Conservation (phyloP, 2,888 invertebrate species). For the Acanthosoma haemorrhoidale region DNA sequence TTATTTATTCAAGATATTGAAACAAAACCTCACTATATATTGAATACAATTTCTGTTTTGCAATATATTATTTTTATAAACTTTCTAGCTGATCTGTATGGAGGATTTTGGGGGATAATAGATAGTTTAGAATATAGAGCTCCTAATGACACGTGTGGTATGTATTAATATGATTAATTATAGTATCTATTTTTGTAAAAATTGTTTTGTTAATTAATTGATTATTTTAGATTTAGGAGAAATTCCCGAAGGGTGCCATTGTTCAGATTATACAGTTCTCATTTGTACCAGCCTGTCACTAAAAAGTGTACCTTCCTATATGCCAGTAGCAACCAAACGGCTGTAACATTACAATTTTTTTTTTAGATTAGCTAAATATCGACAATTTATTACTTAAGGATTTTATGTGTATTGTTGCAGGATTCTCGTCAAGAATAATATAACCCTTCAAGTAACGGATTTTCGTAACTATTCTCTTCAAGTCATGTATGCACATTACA, state of each 20-base stretch:
- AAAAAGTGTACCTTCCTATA: slow-evolving; percentile 43
- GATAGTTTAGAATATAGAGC: slow-evolving; percentile 20
- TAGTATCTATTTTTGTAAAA: no score
- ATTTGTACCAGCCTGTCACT: slow-evolving; percentile 7
- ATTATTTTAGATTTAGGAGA: slow-evolving; percentile 42
- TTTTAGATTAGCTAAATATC: not conserved
- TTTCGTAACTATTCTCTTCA: slow-evolving; percentile 23
- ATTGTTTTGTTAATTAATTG: no score
- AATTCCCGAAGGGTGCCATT: slow-evolving; percentile 40
- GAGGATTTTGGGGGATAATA: slow-evolving; percentile 42
- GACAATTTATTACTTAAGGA: not conserved
- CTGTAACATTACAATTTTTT: slow-evolving; percentile 43
- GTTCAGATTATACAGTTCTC: slow-evolving; percentile 39
- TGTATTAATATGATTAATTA: slow-evolving; percentile 18
- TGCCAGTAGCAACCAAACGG: slow-evolving; percentile 43
- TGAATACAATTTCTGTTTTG: no score
- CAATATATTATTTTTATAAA: not conserved
- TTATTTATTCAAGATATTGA: no score
- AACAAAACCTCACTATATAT: no score
- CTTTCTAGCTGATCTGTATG: slow-evolving; percentile 44
- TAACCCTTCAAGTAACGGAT: slow-evolving; percentile 36
- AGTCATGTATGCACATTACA: slow-evolving; percentile 31
- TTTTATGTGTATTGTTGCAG: slow-evolving; percentile 42
- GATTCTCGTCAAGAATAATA: slow-evolving; percentile 44
- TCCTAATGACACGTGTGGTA: slow-evolving; percentile 31